These are phyloP conservation scores for Cathartes aura DNA, from an alignment of 2,113 vertebrate species.

Conservation along the genomic window DNA sequence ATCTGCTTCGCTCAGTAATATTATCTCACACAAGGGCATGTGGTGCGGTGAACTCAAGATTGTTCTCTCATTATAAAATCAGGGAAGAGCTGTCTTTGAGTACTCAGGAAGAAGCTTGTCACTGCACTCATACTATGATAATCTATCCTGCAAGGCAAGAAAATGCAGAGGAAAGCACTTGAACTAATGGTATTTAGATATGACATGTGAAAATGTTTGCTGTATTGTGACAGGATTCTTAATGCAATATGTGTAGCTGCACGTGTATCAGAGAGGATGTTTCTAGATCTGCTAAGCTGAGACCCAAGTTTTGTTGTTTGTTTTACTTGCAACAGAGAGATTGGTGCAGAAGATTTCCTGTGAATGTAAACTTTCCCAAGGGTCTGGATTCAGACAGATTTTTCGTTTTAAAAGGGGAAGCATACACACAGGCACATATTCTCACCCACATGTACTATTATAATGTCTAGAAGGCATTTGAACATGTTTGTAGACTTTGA, in stretches of 20 bases:
- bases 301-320: background rate
- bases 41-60: background rate
- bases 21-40: rapidly evolving
- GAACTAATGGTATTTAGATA: background rate
- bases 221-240: background rate
- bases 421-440: background rate
- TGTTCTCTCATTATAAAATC: background rate
- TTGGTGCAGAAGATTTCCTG: background rate
- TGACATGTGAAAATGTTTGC: background rate
- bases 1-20: rapidly evolving
- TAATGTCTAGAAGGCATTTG: background rate
- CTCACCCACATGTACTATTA: rapidly evolving
- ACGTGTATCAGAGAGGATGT: background rate
- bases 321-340: background rate
- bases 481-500: background rate
- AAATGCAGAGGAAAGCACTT: background rate
- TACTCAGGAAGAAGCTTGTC: background rate
- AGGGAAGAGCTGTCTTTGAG: background rate
- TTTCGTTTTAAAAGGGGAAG: background rate
- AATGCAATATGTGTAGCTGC: background rate
- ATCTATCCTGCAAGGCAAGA: background rate
- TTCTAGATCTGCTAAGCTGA: background rate
- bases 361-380: background rate
- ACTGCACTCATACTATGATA: background rate
- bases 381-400: background rate